phyloP scores from a whole-genome alignment of 2,888 invertebrate species.

The Aromia moschata region DNA sequence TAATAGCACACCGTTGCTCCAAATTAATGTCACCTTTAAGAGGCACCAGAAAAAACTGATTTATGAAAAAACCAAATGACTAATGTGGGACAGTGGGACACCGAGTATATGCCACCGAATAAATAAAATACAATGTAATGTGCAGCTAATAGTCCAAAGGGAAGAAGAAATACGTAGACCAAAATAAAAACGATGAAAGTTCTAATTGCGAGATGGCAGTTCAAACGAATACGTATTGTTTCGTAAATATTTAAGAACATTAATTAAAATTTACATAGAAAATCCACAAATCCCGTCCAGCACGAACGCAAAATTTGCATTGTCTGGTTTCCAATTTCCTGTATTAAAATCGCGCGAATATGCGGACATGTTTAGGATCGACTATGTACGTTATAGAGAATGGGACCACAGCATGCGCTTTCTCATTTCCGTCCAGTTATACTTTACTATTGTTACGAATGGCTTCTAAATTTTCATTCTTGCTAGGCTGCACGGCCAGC shows the following conservation, averaged over 20 bases:
- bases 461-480: constrained; percentile 46
- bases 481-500: constrained; percentile 37
- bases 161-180: too few relatives aligned
- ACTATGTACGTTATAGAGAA: constrained; percentile 32
- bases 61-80: too few relatives aligned
- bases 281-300: constrained; percentile 43
- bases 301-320: constrained; percentile 49
- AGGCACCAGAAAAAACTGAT: too few relatives aligned
- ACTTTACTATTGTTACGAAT: constrained; percentile 46
- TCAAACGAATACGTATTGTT: constrained; percentile 33
- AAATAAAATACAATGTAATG: too few relatives aligned
- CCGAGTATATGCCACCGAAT: too few relatives aligned
- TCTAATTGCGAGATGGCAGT: constrained; percentile 29
- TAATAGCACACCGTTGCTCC: too few relatives aligned
- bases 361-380: constrained; percentile 40
- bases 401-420: constrained; percentile 33
- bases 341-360: constrained; percentile 48
- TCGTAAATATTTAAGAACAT: constrained; percentile 43
- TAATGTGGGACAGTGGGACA: too few relatives aligned
- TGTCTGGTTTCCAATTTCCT: constrained; percentile 61
- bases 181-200: not conserved
- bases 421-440: constrained; percentile 58
- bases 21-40: too few relatives aligned
- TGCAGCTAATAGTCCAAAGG: too few relatives aligned
- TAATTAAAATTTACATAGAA: constrained; percentile 48